Evolutionary conservation across 2,797 vertebrate species (phyloP), one percentile per base, ranked within the genome.

Genomic region (Poeciliopsis turneri): DNA sequence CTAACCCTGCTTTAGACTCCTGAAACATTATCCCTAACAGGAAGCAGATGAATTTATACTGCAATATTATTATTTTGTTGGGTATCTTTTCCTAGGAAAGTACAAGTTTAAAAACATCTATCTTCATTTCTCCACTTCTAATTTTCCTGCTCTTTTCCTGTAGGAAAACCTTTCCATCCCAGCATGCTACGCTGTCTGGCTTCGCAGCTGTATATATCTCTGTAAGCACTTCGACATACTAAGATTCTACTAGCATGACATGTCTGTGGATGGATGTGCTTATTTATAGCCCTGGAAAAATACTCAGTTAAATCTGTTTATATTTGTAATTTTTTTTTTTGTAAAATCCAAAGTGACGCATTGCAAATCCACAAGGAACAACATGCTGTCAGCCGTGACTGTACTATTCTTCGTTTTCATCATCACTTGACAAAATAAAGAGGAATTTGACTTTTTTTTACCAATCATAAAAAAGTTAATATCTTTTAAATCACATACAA

Each of bases 161-260:
- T 94, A 99, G 98, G 96, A 99, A 99, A 95, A 98, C 97, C 0
- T 99, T 99, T 92, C 98, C 98, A 0, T 99, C 98, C 75, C 98
- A 99, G 94, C 98, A 99, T 36, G 98, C 98, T 68, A 99, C 98
- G 0, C 96, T 99, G 73, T 98, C 98, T 0, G 98, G 98, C 87
- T 99, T 99, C 0, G 98, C 98, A 0, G 98, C 98, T 0, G 97
- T 99, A 90, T 99, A 99, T 0, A 97, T 99, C 76, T 99, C 98
- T 81, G 98, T 99, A 95, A 99, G 98, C 95, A 85, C 84, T 81
- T 78, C 69, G 77, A 77, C 81, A 82, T 75, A 70, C 41, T 75
- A 46, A 55, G 45, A 75, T 68, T 61, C 49, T 46, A 2, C 83
- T 77, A 80, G 77, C 45, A 61, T 68, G 46, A 69, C 61, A n/a